Evolutionary conservation across 2,888 invertebrate species (phyloP), one percentile per base, ranked within the genome.

Genomic region (Agonopterix subpropinquella): DNA sequence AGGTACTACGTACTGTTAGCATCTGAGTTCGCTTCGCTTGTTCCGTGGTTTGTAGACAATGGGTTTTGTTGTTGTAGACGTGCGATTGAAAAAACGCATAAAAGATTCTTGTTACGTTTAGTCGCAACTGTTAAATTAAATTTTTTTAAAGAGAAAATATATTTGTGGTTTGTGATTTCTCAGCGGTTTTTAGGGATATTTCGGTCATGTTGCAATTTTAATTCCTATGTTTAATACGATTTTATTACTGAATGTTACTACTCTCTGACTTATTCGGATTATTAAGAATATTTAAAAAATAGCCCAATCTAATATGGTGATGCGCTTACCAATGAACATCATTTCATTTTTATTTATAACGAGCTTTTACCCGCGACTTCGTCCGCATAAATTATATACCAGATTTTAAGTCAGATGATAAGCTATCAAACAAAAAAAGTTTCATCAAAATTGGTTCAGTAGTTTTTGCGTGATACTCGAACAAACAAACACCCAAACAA

Each of bases 21-120:
- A 45, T 11, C 49, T 58, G 28, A 44, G 64, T 56, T 62, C 61
- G 65, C 61, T 61, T 70, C 65, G 66, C 66, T 64, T 67, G 64
- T 64, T 64, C 67, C 51, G 54, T 49, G 48, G 18, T 18, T 18
- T 56, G 57, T 58, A 56, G 57, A 57, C 58, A 61, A 61, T 64
- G 50, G 41, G 43, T 28, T 43, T n/a, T 36, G 45, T 11, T 1
- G 1, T n/a, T 15, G 54, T 45, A 67, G 55, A 68, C 66, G 54
- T 2, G 64, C 67, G 59, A 61, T 50, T 41, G 18, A 37, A 37
- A 10, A n/a, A 37, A 10, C n/a, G 37, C n/a, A 10, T 37, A 10
- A n/a, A 37, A 37, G 36, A 2, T 9, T 9, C 36, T 44, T 36
- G 8, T 36, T 36, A 13, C 11, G 11, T 8, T 11, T 15, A 15